Percentiles rank a stretch among this genome's conserved stretches.
Conservation (phyloP, 2,113 vertebrate species). For the Erythrolamprus reginae region DNA sequence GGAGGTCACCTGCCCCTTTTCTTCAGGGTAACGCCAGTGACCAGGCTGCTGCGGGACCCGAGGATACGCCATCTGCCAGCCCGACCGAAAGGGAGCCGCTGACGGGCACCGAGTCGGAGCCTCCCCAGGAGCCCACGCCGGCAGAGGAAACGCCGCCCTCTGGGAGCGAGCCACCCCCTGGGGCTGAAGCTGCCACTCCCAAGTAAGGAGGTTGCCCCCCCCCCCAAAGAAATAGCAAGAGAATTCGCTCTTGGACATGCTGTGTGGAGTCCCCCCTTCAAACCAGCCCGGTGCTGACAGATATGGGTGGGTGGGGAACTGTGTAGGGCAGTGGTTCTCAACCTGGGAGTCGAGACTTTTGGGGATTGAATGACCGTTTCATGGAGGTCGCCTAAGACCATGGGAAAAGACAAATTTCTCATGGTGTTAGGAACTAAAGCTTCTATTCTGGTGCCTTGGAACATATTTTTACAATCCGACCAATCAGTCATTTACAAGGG, state of each 20-base stretch:
- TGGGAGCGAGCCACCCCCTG: slow-evolving; percentile 38
- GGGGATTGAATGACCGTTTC: too few species aligned
- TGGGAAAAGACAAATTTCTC: too few species aligned
- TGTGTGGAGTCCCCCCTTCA: not conserved
- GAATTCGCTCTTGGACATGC: not conserved
- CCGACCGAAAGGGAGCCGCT: slow-evolving; percentile 57
- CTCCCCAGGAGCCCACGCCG: slow-evolving; percentile 23
- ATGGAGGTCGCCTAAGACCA: too few species aligned
- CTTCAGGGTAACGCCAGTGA: slow-evolving; percentile 44
- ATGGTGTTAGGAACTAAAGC: too few species aligned
- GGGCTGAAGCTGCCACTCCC: slow-evolving; percentile 45
- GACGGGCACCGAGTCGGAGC: slow-evolving; percentile 57
- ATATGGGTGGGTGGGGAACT: not conserved
- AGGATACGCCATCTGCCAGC: slow-evolving; percentile 34
- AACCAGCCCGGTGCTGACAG: not conserved
- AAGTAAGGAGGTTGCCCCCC: slow-evolving; percentile 43
- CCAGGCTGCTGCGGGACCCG: not conserved
- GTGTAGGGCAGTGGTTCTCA: too few species aligned
- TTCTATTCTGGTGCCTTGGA: too few species aligned
- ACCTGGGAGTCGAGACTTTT: too few species aligned
- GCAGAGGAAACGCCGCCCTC: slow-evolving; percentile 42
- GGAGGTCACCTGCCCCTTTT: too few species aligned
- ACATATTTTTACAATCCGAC: too few species aligned
- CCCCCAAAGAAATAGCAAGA: too few species aligned
- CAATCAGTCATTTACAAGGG: too few species aligned